Evolutionary conservation across 2,888 invertebrate species (phyloP), one percentile per base, ranked within the genome.

Genomic region (Branchinecta sandiegonensis): DNA sequence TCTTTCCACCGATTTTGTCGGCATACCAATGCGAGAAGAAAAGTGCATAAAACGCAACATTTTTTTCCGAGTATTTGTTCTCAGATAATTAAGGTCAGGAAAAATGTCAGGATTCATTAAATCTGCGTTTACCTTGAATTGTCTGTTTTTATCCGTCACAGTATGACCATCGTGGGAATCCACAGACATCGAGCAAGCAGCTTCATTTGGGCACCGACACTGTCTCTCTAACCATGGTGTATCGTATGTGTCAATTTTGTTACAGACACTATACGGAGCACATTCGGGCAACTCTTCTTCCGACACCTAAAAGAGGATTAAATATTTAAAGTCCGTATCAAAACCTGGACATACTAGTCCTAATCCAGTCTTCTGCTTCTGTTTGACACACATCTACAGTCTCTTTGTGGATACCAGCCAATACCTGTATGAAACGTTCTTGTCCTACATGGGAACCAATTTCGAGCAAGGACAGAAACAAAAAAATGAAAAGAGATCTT

Each of bases 191-290:
- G 83, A 81, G 74, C 85, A 85, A 76, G 71, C 78, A 78, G 73
- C 72, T 65, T 80, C 80, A 48, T 47, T 64, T 17, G 85, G 83
- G 78, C 92, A 92, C 70, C 88, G 84, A 76, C 91, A 92, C 76
- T 90, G 90, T 74, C 87, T 84, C 78, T 92, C 91, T 66, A 90
- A 84, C 90, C 91, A 91, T 11, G 91, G 91, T 69, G 85, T 83
- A 75, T 89, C 89, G 78, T 92, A 92, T 23, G 89, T 80, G 79
- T 92, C 91, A 71, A 92, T 86, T 79, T 90, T 90, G 75, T 88
- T 90, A 81, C 91, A 92, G 47, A 92, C 90, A 69, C 88, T 86
- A 74, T 86, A 83, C 50, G 87, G 83, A 68, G 85, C 83, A 78
- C 91, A 92, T 74, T 85, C 84, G 9, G 90, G 90, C 67, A 92